These are phyloP conservation scores for Callopanchax toddi DNA, from an alignment of 2,113 vertebrate genomes.

Conservation along the genomic window DNA sequence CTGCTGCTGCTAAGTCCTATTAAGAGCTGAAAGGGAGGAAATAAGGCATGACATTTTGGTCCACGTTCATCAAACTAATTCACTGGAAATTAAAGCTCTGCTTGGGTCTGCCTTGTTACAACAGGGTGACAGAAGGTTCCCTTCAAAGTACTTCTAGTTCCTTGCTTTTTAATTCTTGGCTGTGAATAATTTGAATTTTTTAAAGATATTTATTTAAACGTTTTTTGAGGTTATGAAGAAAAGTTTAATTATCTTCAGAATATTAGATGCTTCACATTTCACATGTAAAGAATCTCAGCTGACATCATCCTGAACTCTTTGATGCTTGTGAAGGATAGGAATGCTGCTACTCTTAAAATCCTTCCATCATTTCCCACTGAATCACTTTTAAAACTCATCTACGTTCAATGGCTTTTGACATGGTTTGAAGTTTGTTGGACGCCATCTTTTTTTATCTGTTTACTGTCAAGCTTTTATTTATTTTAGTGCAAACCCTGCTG, in stretches of 20 bases:
- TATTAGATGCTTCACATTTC: no score
- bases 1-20: slow-evolving; percentile 36
- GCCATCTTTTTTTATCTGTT: no score
- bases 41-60: slow-evolving; percentile 21
- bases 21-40: slow-evolving; percentile 22
- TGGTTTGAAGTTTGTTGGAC: no score
- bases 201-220: slow-evolving; percentile 21
- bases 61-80: slow-evolving; percentile 35
- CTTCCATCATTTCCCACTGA: no score
- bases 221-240: neutral
- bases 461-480: no score
- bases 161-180: neutral
- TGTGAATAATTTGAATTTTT: slow-evolving; percentile 5
- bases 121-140: slow-evolving; percentile 5
- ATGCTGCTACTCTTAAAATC: no score
- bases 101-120: slow-evolving; percentile 8
- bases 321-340: no score
- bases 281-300: neutral
- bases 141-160: slow-evolving; percentile 4
- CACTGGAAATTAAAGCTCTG: slow-evolving; percentile 39
- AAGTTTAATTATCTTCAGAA: neutral
- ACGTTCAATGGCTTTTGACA: no score
- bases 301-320: no score
- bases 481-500: no score
- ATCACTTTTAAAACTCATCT: no score